These are phyloP conservation scores for Drosophila bifasciata DNA, from an alignment of 1,140 invertebrate species.

Conservation along the genomic window DNA sequence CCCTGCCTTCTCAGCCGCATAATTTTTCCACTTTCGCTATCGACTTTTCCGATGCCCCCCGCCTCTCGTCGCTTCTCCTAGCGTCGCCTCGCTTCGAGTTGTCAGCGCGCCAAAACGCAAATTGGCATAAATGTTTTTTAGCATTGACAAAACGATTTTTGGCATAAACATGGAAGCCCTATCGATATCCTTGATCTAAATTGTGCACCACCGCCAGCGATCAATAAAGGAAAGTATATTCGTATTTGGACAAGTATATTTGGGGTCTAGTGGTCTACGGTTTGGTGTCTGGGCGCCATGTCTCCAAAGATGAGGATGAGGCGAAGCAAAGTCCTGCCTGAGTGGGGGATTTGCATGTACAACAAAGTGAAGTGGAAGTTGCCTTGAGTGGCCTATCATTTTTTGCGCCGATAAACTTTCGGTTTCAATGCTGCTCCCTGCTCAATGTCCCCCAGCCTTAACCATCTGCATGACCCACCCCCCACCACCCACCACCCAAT, in stretches of 20 bases:
- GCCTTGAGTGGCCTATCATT: not conserved
- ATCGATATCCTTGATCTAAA: slow-evolving; percentile 80
- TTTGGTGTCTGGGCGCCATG: not conserved
- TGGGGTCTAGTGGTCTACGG: slow-evolving; percentile 19
- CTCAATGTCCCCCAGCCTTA: not conserved
- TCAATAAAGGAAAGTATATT: slow-evolving; percentile 58
- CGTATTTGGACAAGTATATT: slow-evolving; percentile 61
- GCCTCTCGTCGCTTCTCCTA: slow-evolving; percentile 3
- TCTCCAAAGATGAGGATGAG: slow-evolving; percentile 31
- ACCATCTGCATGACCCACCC: too few relatives aligned
- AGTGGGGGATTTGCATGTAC: slow-evolving; percentile 16
- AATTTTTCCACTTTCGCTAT: slow-evolving; percentile 75
- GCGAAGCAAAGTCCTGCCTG: not conserved
- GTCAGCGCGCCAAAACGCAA: slow-evolving; percentile 64
- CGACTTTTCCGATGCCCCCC: slow-evolving; percentile 54
- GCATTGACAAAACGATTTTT: slow-evolving; percentile 73
- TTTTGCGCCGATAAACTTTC: slow-evolving; percentile 28
- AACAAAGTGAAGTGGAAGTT: not conserved
- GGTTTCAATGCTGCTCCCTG: not conserved
- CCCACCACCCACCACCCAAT: not conserved
- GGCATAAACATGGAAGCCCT: slow-evolving; percentile 62
- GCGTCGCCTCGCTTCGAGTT: slow-evolving; percentile 30
- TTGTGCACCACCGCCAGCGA: slow-evolving; percentile 78
- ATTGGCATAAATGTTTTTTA: slow-evolving; percentile 74
- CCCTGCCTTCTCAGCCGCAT: slow-evolving; percentile 66